Conservation (phyloP, 1,140 invertebrate genomes). For the Calephelis virginiensis region DNA sequence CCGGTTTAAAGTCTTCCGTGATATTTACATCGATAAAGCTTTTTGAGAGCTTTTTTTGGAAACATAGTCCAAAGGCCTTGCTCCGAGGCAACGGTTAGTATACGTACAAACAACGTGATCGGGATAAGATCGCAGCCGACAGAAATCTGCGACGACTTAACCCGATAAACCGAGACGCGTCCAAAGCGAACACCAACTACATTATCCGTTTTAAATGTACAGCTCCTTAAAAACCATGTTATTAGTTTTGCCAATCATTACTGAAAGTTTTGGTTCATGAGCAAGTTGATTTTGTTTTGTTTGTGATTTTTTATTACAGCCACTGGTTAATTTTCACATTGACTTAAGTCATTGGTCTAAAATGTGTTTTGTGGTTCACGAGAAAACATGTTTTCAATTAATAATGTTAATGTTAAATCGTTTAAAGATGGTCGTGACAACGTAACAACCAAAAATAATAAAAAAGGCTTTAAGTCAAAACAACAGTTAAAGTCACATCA, state of each 20-base stretch:
- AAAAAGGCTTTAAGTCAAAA: constrained; percentile 40
- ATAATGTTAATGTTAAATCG: no score
- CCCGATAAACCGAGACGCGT: constrained; percentile 8
- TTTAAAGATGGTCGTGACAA: no score
- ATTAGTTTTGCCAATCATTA: constrained; percentile 57
- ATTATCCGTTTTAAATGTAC: constrained; percentile 48
- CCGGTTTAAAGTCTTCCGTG: no score
- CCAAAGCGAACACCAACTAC: constrained; percentile 22
- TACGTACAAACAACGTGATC: no score
- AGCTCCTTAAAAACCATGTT: constrained; percentile 65
- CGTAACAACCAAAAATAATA: background rate
- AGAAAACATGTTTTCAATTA: no score
- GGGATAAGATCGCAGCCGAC: no score
- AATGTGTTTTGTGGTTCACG: no score
- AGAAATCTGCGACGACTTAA: background rate
- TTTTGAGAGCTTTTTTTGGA: no score
- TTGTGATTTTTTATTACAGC: background rate
- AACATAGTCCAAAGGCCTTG: no score
- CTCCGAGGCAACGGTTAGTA: no score
- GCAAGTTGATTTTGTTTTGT: constrained; percentile 21
- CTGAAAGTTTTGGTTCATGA: constrained; percentile 40
- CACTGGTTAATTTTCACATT: constrained; percentile 2
- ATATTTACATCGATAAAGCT: no score
- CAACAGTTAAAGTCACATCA: constrained; percentile 68
- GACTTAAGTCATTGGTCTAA: no score